Evolutionary conservation across 2,113 vertebrate genomes (phyloP).

Genomic region (Jaculus jaculus): DNA sequence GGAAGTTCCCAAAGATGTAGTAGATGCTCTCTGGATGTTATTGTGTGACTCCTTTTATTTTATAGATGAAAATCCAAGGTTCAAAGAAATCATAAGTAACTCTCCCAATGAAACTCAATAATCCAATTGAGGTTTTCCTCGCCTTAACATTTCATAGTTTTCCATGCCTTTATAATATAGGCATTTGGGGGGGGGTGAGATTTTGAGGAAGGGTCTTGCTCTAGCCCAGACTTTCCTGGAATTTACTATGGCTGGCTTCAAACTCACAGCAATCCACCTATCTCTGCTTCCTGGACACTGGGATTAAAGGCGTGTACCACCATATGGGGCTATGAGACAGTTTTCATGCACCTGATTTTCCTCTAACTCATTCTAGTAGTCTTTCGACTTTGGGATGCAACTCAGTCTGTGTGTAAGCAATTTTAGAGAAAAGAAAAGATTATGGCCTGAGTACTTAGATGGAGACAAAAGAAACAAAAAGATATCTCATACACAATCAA

Average conservation of each 20-base stretch:
- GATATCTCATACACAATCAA: neutral
- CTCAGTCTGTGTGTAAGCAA: neutral
- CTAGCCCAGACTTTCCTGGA: too few relatives aligned
- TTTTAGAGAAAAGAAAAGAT: neutral
- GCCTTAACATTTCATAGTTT: neutral
- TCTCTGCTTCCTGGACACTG: too few relatives aligned
- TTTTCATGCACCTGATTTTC: neutral
- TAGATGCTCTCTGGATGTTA: neutral
- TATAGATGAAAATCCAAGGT: neutral
- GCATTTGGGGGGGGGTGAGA: too few relatives aligned
- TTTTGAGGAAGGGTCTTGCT: too few relatives aligned
- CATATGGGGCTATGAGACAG: neutral
- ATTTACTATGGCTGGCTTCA: too few relatives aligned
- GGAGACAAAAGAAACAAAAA: neutral
- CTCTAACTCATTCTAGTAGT: neutral
- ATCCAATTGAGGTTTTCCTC: neutral
- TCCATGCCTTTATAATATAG: neutral
- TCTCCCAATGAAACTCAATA: neutral
- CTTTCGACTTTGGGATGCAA: conserved; percentile 1
- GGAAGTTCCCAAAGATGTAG: neutral
- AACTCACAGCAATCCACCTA: too few relatives aligned
- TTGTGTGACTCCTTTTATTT: neutral
- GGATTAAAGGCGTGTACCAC: too few relatives aligned
- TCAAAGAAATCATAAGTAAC: neutral
- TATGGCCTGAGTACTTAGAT: neutral